These are phyloP conservation scores for Lomographa bimaculata DNA, from an alignment of 2,888 invertebrate species.

Conservation along the genomic window DNA sequence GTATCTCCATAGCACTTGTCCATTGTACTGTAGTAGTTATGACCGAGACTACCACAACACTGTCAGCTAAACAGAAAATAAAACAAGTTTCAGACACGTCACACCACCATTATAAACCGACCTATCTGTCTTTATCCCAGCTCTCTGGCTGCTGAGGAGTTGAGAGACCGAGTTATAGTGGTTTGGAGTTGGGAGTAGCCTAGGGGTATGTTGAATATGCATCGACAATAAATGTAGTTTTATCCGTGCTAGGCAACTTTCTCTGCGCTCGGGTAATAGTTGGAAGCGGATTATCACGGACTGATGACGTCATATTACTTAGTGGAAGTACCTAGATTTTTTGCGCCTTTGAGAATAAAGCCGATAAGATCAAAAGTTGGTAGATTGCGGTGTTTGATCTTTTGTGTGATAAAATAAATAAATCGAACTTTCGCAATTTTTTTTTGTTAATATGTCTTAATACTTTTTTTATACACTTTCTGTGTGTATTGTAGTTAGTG, in stretches of 20 bases:
- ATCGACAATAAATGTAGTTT: conserved; percentile 78
- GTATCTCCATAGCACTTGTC: conserved; percentile 5
- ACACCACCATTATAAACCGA: conserved; percentile 39
- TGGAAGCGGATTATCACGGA: conserved; percentile 31
- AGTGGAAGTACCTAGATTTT: too few species aligned
- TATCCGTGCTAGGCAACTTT: conserved; percentile 72
- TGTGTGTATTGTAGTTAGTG: too few species aligned
- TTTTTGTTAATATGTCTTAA: too few species aligned
- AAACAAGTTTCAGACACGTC: conserved; percentile 62
- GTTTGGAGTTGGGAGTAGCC: conserved; percentile 53
- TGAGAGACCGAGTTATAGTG: conserved; percentile 42
- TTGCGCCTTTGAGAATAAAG: too few species aligned
- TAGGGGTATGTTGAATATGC: conserved; percentile 77
- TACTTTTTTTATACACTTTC: too few species aligned
- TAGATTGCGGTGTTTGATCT: too few species aligned
- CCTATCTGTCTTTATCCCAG: conserved; percentile 25
- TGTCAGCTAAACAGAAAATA: conserved; percentile 64
- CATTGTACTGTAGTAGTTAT: conserved; percentile 7
- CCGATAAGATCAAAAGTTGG: too few species aligned
- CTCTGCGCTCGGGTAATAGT: conserved; percentile 51
- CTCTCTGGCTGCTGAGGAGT: conserved; percentile 15
- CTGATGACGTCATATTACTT: conserved; percentile 23
- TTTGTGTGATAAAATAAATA: too few species aligned
- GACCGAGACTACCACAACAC: conserved; percentile 43
- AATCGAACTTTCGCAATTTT: too few species aligned